These are phyloP conservation scores for Archaeoteleia sp. DNA, from an alignment of 2,888 invertebrate genomes.

Conservation along the genomic window DNA sequence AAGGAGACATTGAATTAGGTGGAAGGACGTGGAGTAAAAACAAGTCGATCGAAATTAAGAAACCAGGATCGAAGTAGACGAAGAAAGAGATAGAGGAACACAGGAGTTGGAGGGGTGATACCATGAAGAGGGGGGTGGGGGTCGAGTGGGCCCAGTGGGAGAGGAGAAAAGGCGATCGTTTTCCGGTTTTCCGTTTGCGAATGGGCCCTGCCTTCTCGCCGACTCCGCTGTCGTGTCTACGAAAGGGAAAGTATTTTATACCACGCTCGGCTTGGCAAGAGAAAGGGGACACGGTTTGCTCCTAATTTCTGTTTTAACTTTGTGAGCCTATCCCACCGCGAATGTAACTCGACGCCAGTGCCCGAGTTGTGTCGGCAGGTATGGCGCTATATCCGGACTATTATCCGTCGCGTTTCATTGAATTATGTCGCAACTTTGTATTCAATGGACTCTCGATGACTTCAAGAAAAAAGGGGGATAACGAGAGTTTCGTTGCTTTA, in stretches of 20 bases:
- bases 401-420: slow-evolving; percentile 46
- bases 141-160: slow-evolving; percentile 52
- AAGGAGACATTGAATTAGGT: slow-evolving; percentile 36
- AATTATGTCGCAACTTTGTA: slow-evolving; percentile 38
- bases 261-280: slow-evolving; percentile 75
- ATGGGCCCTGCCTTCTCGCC: slow-evolving; percentile 54
- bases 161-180: slow-evolving; percentile 63
- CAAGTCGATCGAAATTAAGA: slow-evolving; percentile 44
- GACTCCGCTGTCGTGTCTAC: slow-evolving; percentile 55
- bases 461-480: slow-evolving; percentile 1
- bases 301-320: slow-evolving; percentile 74
- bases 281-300: slow-evolving; percentile 75
- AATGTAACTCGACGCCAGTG: slow-evolving; percentile 54
- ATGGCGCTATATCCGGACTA: slow-evolving; percentile 44
- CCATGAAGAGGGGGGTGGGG: slow-evolving; percentile 13
- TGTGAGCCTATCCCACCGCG: slow-evolving; percentile 60
- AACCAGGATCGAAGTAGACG: slow-evolving; percentile 35
- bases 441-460: slow-evolving; percentile 26
- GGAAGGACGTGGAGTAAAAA: slow-evolving; percentile 38
- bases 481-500: slow-evolving; percentile 11
- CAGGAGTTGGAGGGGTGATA: neutral
- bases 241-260: slow-evolving; percentile 75
- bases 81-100: slow-evolving; percentile 19
- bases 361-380: slow-evolving; percentile 42
- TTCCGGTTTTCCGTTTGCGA: slow-evolving; percentile 70